Evolutionary conservation across 2,113 vertebrate genomes (phyloP).

Genomic region (Acrocephalus arundinaceus): DNA sequence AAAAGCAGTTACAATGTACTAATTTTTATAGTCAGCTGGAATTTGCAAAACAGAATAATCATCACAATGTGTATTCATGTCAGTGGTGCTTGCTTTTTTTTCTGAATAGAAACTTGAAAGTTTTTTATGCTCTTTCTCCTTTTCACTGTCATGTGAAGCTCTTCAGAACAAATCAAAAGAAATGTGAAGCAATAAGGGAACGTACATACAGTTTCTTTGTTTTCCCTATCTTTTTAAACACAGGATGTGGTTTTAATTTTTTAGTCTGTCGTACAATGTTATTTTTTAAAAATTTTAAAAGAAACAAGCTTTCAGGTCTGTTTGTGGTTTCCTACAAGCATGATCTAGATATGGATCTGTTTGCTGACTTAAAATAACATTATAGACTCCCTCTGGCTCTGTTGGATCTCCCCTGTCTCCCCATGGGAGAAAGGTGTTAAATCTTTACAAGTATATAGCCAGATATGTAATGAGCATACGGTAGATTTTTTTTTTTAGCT

Average conservation of each 20-base stretch:
- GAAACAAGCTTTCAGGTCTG: not conserved
- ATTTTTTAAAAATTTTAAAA: not conserved
- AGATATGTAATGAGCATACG: not conserved
- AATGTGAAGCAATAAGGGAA: not conserved
- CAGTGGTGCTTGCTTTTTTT: not conserved
- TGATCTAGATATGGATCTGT: not conserved
- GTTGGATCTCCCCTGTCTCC: not conserved
- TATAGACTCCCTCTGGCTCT: not conserved
- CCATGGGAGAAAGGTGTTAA: not conserved
- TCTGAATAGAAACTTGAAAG: not conserved
- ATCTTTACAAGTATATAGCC: not conserved
- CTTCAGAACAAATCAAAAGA: not conserved
- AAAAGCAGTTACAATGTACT: not conserved
- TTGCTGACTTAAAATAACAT: not conserved
- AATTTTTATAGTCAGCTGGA: not conserved
- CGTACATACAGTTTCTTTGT: not conserved
- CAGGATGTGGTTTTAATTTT: not conserved
- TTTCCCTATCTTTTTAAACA: not conserved
- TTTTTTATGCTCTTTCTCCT: not conserved
- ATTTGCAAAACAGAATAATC: not conserved
- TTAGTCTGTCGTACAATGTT: not conserved
- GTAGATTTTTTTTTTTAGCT: not conserved
- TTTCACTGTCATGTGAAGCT: not conserved
- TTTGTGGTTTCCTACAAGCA: not conserved
- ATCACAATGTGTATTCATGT: not conserved